Evolutionary conservation across 2,888 invertebrate genomes (phyloP).

Genomic region (Cerceris ruficornis): DNA sequence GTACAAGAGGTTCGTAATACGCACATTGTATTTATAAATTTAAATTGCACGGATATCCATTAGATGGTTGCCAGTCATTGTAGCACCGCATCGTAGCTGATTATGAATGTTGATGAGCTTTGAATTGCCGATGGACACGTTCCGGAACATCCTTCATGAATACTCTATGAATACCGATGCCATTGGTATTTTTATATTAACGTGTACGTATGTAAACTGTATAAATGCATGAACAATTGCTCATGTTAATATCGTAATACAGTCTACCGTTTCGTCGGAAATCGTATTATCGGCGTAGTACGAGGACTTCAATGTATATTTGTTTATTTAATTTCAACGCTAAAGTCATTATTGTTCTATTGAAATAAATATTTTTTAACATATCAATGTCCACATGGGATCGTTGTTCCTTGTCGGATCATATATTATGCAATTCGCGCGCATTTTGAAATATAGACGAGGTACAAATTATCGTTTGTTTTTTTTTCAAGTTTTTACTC

Average conservation of each 20-base stretch:
- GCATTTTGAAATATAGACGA: too few species aligned
- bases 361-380: too few species aligned
- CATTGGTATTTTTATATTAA: slow-evolving; percentile 29
- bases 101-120: slow-evolving; percentile 64
- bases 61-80: slow-evolving; percentile 55
- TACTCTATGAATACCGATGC: slow-evolving; percentile 38
- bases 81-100: slow-evolving; percentile 51
- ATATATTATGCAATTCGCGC: too few species aligned
- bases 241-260: not conserved
- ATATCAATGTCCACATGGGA: too few species aligned
- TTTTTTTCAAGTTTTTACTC: too few species aligned
- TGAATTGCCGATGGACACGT: slow-evolving; percentile 52
- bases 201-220: slow-evolving; percentile 1
- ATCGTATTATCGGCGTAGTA: not conserved
- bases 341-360: too few species aligned
- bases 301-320: too few species aligned
- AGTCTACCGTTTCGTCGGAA: not conserved
- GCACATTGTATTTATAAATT: not conserved
- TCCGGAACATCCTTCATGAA: slow-evolving; percentile 48
- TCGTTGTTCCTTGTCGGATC: too few species aligned
- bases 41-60: slow-evolving; percentile 51
- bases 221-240: not conserved
- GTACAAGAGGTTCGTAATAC: not conserved
- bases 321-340: too few species aligned
- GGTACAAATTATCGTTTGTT: too few species aligned